Evolutionary conservation across 2,888 invertebrate genomes (phyloP).

Genomic region (Itoplectis maculator): DNA sequence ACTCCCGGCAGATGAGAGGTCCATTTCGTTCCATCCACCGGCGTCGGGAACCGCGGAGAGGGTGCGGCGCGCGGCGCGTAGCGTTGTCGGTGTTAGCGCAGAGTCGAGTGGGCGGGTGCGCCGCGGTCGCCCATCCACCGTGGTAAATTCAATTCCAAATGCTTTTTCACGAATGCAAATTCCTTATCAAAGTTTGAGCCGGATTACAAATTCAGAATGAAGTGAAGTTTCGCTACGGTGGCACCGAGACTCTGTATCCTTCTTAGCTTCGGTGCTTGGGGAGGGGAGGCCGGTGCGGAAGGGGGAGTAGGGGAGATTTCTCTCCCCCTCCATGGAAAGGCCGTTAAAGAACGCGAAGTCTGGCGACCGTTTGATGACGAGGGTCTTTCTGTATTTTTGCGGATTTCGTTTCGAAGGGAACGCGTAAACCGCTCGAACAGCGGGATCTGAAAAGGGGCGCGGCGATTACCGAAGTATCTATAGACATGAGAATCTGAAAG

Average conservation of each 20-base stretch:
- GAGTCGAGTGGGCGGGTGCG: slow-evolving; percentile 39
- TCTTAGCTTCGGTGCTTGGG: slow-evolving; percentile 65
- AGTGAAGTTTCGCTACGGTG: slow-evolving; percentile 73
- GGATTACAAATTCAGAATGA: slow-evolving; percentile 79
- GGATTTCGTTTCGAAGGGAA: slow-evolving; percentile 22
- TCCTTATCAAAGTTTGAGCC: slow-evolving; percentile 78
- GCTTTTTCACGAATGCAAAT: slow-evolving; percentile 81
- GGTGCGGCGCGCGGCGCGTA: slow-evolving; percentile 6
- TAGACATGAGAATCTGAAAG: not conserved
- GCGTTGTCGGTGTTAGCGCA: slow-evolving; percentile 12
- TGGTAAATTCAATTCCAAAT: slow-evolving; percentile 73
- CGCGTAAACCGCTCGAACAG: slow-evolving; percentile 25
- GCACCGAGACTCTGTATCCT: slow-evolving; percentile 27
- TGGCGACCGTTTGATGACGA: slow-evolving; percentile 59
- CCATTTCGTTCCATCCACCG: slow-evolving; percentile 55
- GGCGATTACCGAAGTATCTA: slow-evolving; percentile 50
- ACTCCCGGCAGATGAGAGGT: slow-evolving; percentile 43
- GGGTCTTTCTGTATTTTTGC: slow-evolving; percentile 30
- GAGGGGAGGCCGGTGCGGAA: slow-evolving; percentile 59
- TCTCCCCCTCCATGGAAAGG: no score
- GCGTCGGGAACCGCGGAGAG: not conserved
- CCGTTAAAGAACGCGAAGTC: slow-evolving; percentile 34
- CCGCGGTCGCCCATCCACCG: slow-evolving; percentile 65
- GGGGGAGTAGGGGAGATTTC: no score
- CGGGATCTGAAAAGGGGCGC: slow-evolving; percentile 68